Evolutionary conservation across 2,113 vertebrate species (phyloP), one percentile per base, ranked within the genome.

Genomic region (Calidris pygmaea): DNA sequence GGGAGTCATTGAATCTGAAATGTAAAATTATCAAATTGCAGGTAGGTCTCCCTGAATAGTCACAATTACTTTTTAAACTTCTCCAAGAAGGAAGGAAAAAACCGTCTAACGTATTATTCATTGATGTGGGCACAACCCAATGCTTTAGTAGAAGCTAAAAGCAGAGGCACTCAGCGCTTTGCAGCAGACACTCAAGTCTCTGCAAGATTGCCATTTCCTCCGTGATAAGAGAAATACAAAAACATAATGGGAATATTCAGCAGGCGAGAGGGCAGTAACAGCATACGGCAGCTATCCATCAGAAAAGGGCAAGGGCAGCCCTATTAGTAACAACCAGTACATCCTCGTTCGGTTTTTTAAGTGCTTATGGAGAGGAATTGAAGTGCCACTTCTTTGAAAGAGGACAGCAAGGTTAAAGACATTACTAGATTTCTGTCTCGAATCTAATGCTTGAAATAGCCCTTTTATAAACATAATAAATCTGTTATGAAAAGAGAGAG

Each of bases 21-120:
- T 99, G 99, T 98, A 99, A 99, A 98, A 96, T 99, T 96, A 97
- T 97, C 89, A 98, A 98, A 95, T 97, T 99, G 95, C 98, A 99
- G 98, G 99, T 99, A 98, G 83, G 95, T 94, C 52, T 87, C 78
- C 29, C 70, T 92, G 39, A 59, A 41, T 50, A 72, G 53, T 56
- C 68, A 83, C 65, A 47, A 48, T 85, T 52, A 27, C 14, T 47
- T 76, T 84, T 88, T 70, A 59, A 92, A 63, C 14, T 94, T 81
- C 52, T 68, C 37, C 8, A 34, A 74, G 43, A 88, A 24, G 0
- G 2, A 71, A 68, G 35, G 27, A 50, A 8, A 16, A 58, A 70
- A 67, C 29, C 27, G 41, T 45, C 81, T 37, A 56, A 50, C 10
- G 0, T 67, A 43, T 43, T 83, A 77, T 39, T 90, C 27, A 34